These are phyloP conservation scores for Styela clava DNA, from an alignment of 23 tunicate genomes.

Conservation along the genomic window DNA sequence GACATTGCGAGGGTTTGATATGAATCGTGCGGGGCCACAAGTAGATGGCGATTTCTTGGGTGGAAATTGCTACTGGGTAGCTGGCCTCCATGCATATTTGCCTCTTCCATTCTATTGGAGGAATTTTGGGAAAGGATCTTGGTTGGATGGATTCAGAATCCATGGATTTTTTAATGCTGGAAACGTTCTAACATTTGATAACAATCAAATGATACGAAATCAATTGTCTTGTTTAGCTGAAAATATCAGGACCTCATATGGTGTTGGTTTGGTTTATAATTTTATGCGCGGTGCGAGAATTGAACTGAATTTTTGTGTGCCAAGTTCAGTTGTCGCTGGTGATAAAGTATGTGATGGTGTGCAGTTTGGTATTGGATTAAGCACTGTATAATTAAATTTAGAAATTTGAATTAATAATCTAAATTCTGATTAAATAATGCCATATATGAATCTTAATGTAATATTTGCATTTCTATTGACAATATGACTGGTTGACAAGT, in stretches of 20 bases:
- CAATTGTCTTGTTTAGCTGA: conserved; percentile 7
- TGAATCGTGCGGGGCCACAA: conserved; percentile 59
- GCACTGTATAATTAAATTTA: conserved; percentile 31
- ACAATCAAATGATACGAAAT: background rate
- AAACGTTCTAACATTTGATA: conserved; percentile 44
- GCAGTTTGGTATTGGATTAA: conserved; percentile 90
- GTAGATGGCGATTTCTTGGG: conserved; percentile 47
- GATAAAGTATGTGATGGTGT: conserved; percentile 54
- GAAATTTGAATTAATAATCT: no score
- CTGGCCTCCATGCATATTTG: conserved; percentile 69
- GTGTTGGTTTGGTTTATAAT: conserved; percentile 77
- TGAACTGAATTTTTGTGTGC: conserved; percentile 83
- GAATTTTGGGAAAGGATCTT: conserved; percentile 56
- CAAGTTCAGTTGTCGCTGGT: conserved; percentile 24
- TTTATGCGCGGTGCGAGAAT: conserved; percentile 71
- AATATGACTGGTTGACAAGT: no score
- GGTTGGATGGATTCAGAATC: conserved; percentile 65
- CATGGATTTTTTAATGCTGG: conserved; percentile 83
- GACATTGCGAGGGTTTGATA: conserved; percentile 83
- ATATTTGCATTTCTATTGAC: no score
- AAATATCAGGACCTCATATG: conserved; percentile 56
- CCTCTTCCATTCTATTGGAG: conserved; percentile 84
- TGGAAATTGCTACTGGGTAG: conserved; percentile 67
- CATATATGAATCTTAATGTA: no score
- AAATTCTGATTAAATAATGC: no score